Base-by-base conservation (phyloP, 2,797 vertebrate genomes). In the Micrastur ruficollis region DNA sequence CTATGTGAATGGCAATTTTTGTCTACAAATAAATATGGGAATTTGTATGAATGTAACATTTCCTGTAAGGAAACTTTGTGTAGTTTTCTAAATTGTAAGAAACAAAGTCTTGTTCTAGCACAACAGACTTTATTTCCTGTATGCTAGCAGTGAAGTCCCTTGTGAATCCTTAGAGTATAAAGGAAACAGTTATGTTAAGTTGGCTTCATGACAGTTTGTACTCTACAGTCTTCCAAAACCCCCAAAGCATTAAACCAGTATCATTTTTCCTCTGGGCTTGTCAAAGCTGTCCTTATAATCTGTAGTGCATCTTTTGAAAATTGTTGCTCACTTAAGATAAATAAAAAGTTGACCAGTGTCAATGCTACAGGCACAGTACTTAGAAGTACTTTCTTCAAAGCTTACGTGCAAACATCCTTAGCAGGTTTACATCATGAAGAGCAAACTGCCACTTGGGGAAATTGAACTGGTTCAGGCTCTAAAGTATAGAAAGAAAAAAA, bases 81-180 rank as follows among this genome's bases (percentile, higher is more conserved):
- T 84, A 86, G 79, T 92, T 92, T 93, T 85, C 44, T 94, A 75
- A 93, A 88, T 90, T 76, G 83, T 95, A 95, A 93, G 93, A 97
- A 97, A 93, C 84, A 91, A 81, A 91, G 87, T 96, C 89, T 95
- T 93, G 66, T 97, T 97, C 88, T 79, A 81, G 46, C 91, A 88
- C 80, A 95, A 93, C 80, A 96, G 86, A 55, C 86, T 95, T 96
- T 86, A 87, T 97, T 98, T 99, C 98, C 98, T 98, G 97, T 97
- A 92, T 96, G 93, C 98, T 97, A 91, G 96, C 84, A 92, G 75
- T 80, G 50, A 91, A 92, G 80, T 98, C 96, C 96, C 97, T 78
- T 70, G 95, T 94, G 97, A 97, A 90, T 95, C 96, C 96, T 93
- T 73, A 59, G 66, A 72, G 95, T 80, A 91, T 95, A 98, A 97